Percentiles rank a stretch among this genome's conserved stretches.
phyloP scores from a whole-genome alignment of 1,140 invertebrate genomes.

The Bombus impatiens region DNA sequence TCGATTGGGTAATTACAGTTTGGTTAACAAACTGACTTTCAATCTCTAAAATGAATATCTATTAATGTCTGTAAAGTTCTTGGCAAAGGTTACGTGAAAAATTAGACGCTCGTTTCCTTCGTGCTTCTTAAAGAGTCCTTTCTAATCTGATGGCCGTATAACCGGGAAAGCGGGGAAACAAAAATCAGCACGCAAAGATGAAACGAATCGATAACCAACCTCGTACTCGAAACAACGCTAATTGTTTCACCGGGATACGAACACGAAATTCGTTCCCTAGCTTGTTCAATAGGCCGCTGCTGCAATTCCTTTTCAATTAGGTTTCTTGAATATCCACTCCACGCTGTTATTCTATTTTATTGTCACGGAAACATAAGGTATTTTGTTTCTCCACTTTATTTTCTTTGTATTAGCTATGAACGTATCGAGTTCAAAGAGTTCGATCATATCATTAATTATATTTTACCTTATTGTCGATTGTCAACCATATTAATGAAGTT shows the following conservation, averaged over 20 bases:
- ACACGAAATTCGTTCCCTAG: background rate
- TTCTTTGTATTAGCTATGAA: background rate
- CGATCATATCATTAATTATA: too few relatives aligned
- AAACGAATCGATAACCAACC: constrained; percentile 44
- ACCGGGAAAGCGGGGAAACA: constrained; percentile 46
- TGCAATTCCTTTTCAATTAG: constrained; percentile 10
- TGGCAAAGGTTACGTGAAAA: constrained; percentile 43
- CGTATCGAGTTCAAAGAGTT: too few relatives aligned
- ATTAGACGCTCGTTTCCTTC: constrained; percentile 34
- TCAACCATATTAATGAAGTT: too few relatives aligned
- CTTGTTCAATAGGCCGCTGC: background rate
- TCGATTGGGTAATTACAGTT: constrained; percentile 10
- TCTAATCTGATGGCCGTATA: constrained; percentile 52
- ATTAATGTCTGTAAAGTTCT: constrained; percentile 24
- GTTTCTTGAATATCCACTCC: background rate
- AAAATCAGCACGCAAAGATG: constrained; percentile 58
- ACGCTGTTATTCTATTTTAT: too few relatives aligned
- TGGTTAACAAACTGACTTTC: background rate
- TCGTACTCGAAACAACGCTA: constrained; percentile 40
- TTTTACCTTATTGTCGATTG: too few relatives aligned
- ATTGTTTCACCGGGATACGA: constrained; percentile 38
- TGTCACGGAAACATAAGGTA: background rate
- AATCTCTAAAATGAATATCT: constrained; percentile 32
- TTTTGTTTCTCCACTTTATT: background rate
- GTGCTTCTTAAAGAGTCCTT: constrained; percentile 30